phyloP scores from a whole-genome alignment of 2,888 invertebrate genomes.

The Latheticus oryzae region DNA sequence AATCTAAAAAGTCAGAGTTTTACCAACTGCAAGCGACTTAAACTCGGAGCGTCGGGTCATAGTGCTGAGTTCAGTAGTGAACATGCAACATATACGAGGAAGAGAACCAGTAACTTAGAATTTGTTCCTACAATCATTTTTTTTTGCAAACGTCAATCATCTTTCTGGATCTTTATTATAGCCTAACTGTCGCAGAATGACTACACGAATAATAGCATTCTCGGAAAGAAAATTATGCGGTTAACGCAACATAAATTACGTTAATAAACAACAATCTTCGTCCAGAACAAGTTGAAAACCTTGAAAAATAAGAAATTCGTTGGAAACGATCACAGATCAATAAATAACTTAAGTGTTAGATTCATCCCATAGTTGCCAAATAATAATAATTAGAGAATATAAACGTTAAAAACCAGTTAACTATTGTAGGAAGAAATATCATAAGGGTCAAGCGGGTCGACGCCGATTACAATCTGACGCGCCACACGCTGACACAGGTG shows the following conservation, averaged over 20 bases:
- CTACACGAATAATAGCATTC: slow-evolving; percentile 21
- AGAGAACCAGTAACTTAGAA: slow-evolving; percentile 38
- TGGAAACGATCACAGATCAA: slow-evolving; percentile 6
- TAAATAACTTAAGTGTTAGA: slow-evolving; percentile 5
- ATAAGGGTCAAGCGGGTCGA: slow-evolving; percentile 60
- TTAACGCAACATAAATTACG: slow-evolving; percentile 15
- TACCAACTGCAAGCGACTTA: slow-evolving; percentile 48
- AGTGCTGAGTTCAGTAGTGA: slow-evolving; percentile 45
- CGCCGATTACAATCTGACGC: slow-evolving; percentile 62
- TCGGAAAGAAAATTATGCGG: slow-evolving; percentile 24
- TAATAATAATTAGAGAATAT: slow-evolving; percentile 27
- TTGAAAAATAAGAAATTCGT: slow-evolving; percentile 22
- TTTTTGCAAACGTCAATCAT: slow-evolving; percentile 38
- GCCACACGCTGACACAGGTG: slow-evolving; percentile 64
- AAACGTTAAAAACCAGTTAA: slow-evolving; percentile 57
- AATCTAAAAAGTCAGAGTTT: not conserved
- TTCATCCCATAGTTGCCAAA: slow-evolving; percentile 19
- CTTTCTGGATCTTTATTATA: slow-evolving; percentile 25
- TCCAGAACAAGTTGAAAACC: slow-evolving; percentile 28
- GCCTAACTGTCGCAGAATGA: slow-evolving; percentile 34
- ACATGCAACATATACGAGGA: slow-evolving; percentile 42
- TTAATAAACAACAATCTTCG: slow-evolving; percentile 32
- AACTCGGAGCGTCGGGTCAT: slow-evolving; percentile 46
- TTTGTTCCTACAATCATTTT: slow-evolving; percentile 29
- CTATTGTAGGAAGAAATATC: slow-evolving; percentile 61